Evolutionary conservation across 2,797 vertebrate genomes (phyloP), one percentile per base, ranked within the genome.

Genomic region (Orestias chungarensis): DNA sequence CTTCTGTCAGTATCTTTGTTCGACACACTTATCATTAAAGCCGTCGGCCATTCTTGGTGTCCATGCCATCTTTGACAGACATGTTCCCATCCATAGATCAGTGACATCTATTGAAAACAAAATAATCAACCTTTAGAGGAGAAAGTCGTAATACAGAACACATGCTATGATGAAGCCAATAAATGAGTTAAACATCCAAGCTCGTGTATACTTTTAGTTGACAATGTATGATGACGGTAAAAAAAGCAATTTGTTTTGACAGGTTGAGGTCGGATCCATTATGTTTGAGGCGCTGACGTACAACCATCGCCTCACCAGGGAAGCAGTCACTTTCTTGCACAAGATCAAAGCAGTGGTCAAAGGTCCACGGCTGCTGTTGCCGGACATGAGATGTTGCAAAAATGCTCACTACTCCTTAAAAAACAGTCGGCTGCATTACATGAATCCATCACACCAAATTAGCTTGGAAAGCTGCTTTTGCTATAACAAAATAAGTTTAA

Each of bases 31-130:
- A 98, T 99, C 81, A 98, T 98, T 90, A 99, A 98, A 97, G 0
- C 97, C 98, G 87, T 99, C 97, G 46, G 97, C 97, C 82, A 98
- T 99, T 76, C 85, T 98, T 78, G 97, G 97, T 87, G 97, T 98
- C 97, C 97, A 99, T 0, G 97, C 93, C 85, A 97, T 98, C 87
- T 94, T 98, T 0, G 95, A 98, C 73, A 93, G 97, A 78, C 97
- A 97, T 11, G 95, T 99, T 78, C 96, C 95, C 65, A 65, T 97
- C 42, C 93, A 91, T 78, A 97, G 96, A 87, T 95, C 97, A 95
- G 97, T 99, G 46, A 79, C 81, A 18, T 52, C 14, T n/a, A 1
- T 20, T 4, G 54, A 46, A 15, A 40, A 12, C 1, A 33, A n/a
- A 29, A 29, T 25, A 46, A 23, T 49, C 47, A 20, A 29, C 59